A percentile compares a stretch with the other conserved stretches of the same genome.
phyloP scores from a whole-genome alignment of 1,140 invertebrate species.

The Tachypleus tridentatus region DNA sequence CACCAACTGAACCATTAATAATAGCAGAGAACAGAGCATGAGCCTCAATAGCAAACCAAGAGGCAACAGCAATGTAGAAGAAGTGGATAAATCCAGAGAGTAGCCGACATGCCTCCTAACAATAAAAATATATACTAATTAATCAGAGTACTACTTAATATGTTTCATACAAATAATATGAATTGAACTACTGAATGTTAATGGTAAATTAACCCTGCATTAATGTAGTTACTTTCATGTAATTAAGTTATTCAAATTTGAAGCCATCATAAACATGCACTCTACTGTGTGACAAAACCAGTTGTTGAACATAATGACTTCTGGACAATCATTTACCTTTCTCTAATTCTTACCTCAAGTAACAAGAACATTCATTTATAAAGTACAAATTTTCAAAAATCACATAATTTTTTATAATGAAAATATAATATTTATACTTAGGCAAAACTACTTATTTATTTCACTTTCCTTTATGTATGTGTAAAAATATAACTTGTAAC shows the following conservation, averaged over 20 bases:
- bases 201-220: neutral
- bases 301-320: no score
- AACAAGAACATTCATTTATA: no score
- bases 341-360: no score
- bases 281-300: neutral
- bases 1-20: constrained; percentile 28
- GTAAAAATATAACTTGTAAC: neutral
- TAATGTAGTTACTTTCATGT: no score
- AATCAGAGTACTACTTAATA: neutral
- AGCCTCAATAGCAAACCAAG: constrained; percentile 25
- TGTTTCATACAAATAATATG: neutral
- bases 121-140: neutral
- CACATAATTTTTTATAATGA: no score
- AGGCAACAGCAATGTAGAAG: constrained; percentile 26
- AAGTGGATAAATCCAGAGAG: constrained; percentile 27
- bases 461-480: neutral
- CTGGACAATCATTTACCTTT: no score
- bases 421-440: neutral
- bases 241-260: neutral
- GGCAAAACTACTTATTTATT: neutral
- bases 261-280: neutral
- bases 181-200: constrained; percentile 4
- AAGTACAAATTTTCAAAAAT: no score
- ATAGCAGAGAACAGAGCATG: constrained; percentile 28
- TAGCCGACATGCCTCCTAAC: constrained; percentile 24